Percentiles rank a stretch among this genome's conserved stretches.
Evolutionary conservation across 92 coral and sea anemone genomes (phyloP).

Genomic region (Porites evermanni): DNA sequence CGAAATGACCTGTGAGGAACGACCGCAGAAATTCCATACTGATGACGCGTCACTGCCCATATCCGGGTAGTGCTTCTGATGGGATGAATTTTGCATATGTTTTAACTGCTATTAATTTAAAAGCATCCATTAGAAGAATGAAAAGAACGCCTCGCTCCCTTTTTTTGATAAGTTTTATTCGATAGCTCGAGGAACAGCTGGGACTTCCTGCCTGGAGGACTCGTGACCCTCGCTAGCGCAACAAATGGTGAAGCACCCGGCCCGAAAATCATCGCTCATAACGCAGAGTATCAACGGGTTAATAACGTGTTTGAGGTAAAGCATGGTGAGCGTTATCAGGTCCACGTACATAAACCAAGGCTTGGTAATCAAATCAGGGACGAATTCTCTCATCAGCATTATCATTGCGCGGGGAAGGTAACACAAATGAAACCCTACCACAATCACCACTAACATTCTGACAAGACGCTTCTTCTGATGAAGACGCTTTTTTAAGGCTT

Average conservation of each 20-base stretch:
- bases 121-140: no score
- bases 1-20: no score
- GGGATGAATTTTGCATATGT: no score
- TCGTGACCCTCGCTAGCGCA: no score
- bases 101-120: no score
- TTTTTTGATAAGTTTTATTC: no score
- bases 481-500: conserved; percentile 4
- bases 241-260: conserved; percentile 10
- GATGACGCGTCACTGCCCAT: no score
- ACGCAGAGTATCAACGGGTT: conserved; percentile 21
- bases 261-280: conserved; percentile 56
- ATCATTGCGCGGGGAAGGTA: conserved; percentile 79
- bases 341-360: conserved; percentile 29
- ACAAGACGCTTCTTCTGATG: conserved; percentile 45
- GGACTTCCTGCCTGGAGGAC: no score
- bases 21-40: no score
- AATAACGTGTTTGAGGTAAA: conserved; percentile 35
- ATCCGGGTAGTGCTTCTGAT: no score
- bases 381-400: conserved; percentile 61
- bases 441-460: conserved; percentile 66
- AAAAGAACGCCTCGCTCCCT: no score
- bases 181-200: no score
- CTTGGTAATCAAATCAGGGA: conserved; percentile 12
- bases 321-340: conserved; percentile 21
- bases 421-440: conserved; percentile 69